A percentile compares a stretch with the other conserved stretches of the same genome.
Evolutionary conservation across 2,113 vertebrate genomes (phyloP).

Genomic region (Microcebus ravelobensis): DNA sequence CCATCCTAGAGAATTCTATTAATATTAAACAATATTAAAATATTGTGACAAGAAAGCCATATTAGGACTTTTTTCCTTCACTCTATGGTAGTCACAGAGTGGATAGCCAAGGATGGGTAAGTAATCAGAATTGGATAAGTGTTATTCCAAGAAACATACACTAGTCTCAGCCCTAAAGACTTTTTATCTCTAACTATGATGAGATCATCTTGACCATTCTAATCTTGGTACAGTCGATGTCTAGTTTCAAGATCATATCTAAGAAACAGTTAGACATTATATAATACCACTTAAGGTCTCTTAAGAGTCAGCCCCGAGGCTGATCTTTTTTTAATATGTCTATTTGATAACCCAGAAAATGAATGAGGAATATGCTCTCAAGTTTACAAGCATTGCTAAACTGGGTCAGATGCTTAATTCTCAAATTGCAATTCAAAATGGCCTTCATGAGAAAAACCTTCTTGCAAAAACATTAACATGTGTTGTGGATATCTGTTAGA

Average conservation of each 20-base stretch:
- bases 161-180: neutral
- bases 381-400: slow-evolving; percentile 22
- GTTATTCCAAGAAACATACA: slow-evolving; percentile 1
- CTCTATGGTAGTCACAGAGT: neutral
- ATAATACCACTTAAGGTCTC: neutral
- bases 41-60: neutral
- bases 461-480: neutral
- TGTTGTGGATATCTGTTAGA: neutral
- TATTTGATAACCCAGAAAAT: slow-evolving; percentile 35
- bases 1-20: neutral
- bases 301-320: neutral
- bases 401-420: neutral
- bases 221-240: neutral
- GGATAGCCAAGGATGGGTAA: neutral
- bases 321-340: slow-evolving; percentile 23
- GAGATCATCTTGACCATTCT: neutral
- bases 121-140: neutral
- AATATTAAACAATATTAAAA: neutral
- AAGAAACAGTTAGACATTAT: slow-evolving; percentile 23
- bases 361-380: slow-evolving; percentile 7
- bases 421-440: slow-evolving; percentile 49
- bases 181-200: slow-evolving; percentile 14
- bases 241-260: neutral
- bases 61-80: neutral
- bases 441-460: neutral